Conservation (phyloP, 2,797 vertebrate genomes). For the Lacerta agilis region DNA sequence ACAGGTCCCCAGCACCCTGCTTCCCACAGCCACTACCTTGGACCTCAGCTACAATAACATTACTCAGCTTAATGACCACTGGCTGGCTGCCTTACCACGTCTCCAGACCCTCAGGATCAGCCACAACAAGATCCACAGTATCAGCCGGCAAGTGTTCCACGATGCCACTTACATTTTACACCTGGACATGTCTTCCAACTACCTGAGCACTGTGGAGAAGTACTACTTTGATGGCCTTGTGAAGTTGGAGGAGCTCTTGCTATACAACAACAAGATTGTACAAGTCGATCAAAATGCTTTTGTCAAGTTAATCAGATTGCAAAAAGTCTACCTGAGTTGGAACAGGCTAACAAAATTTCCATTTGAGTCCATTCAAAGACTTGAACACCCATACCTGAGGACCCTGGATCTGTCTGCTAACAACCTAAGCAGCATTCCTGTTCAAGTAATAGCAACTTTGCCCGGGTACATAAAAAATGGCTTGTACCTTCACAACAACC, state of each 20-base stretch:
- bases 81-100: slow-evolving; percentile 81
- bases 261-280: slow-evolving; percentile 88
- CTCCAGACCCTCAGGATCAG: slow-evolving; percentile 82
- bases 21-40: slow-evolving; percentile 77
- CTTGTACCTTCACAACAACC: slow-evolving; percentile 94
- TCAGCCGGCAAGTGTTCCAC: slow-evolving; percentile 79
- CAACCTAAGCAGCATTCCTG: slow-evolving; percentile 81
- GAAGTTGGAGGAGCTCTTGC: slow-evolving; percentile 86
- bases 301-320: slow-evolving; percentile 77
- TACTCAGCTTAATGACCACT: slow-evolving; percentile 71
- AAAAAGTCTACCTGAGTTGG: slow-evolving; percentile 89
- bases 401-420: slow-evolving; percentile 93
- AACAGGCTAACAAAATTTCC: slow-evolving; percentile 90
- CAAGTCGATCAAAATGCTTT: slow-evolving; percentile 84
- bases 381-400: slow-evolving; percentile 79
- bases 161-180: slow-evolving; percentile 84
- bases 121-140: slow-evolving; percentile 82
- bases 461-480: slow-evolving; percentile 83
- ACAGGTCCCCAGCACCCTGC: slow-evolving; percentile 77
- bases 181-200: slow-evolving; percentile 93
- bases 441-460: slow-evolving; percentile 80
- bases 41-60: slow-evolving; percentile 92
- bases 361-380: slow-evolving; percentile 84
- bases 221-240: slow-evolving; percentile 85
- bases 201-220: slow-evolving; percentile 76